phyloP scores from a whole-genome alignment of 2,113 vertebrate genomes.

The Pterophyllum scalare region DNA sequence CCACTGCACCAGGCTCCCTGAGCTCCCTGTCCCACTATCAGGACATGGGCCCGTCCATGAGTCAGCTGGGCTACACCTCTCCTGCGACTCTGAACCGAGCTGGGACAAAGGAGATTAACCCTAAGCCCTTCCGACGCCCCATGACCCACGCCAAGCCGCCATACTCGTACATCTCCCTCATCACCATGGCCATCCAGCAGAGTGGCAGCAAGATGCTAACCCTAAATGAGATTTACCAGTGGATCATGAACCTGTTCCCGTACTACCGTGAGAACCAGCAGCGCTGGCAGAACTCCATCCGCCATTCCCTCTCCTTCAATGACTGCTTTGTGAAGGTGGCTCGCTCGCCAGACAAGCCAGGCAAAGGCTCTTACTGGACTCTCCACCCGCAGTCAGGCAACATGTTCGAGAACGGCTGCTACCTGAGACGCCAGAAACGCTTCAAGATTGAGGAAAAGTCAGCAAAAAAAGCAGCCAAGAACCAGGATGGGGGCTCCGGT shows the following conservation, averaged over 20 bases:
- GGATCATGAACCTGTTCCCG: slow-evolving; percentile 96
- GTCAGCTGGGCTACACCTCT: slow-evolving; percentile 81
- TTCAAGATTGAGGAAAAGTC: slow-evolving; percentile 91
- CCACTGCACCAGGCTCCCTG: slow-evolving; percentile 73
- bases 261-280: slow-evolving; percentile 94
- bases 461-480: slow-evolving; percentile 67
- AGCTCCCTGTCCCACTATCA: slow-evolving; percentile 84
- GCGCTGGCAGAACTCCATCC: slow-evolving; percentile 94
- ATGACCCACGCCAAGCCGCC: slow-evolving; percentile 91
- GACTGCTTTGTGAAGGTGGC: slow-evolving; percentile 94
- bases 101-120: slow-evolving; percentile 85
- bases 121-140: slow-evolving; percentile 87
- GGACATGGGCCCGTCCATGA: slow-evolving; percentile 82
- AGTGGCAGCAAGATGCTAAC: slow-evolving; percentile 92
- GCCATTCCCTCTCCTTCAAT: slow-evolving; percentile 93
- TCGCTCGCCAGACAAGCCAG: slow-evolving; percentile 89
- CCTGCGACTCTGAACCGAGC: slow-evolving; percentile 75
- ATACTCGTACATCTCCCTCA: slow-evolving; percentile 94
- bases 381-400: slow-evolving; percentile 91
- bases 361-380: slow-evolving; percentile 93
- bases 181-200: slow-evolving; percentile 95
- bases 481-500: slow-evolving; percentile 69
- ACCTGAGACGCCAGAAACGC: slow-evolving; percentile 90
- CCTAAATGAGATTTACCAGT: slow-evolving; percentile 93
- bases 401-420: slow-evolving; percentile 95